Base-by-base conservation (phyloP, 2,113 vertebrate genomes). In the Pachycephala philippinensis region DNA sequence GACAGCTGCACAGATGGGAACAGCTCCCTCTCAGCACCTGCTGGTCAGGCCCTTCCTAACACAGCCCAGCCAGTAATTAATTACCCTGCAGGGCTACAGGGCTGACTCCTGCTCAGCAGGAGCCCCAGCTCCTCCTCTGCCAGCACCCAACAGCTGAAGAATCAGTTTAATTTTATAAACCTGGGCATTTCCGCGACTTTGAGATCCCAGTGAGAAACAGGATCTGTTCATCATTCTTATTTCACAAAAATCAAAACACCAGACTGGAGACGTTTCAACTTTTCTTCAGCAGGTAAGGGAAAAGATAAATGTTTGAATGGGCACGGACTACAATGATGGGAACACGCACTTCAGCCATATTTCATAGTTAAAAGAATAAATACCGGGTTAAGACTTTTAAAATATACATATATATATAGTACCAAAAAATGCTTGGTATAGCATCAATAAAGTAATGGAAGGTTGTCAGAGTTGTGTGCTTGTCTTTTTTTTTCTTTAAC, bases 21-120 rank as follows among this genome's bases (percentile, higher is more conserved):
- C 33, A 54, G 45, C 1, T 61, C 16, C 45, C 45, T 7, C 42
- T 35, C 10, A 0, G 10, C 1, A n/a, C 15, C 54, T 26, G 21
- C 31, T 18, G 44, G 5, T 13, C 65, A 57, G 15, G 17, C 11
- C 56, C 42, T 49, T 64, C 26, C 66, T 40, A 31, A 9, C 0
- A 7, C 54, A 59, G 54, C 33, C 52, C 42, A 13, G 9, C 3
- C 50, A 68, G 7, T 1, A 4, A 60, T 1, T 0, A 39, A 56
- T 1, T 0, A 42, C 18, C 44, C 60, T 44, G 1, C 10, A 71
- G 60, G 44, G 33, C 33, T 15, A 18, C 21, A 66, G 7, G 3
- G 15, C 27, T 61, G 17, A 60, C 17, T 57, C n/a, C 30, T 15
- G 23, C 18, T 6, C 71, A 61, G 13, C 12, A 74, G 45, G 13